Percentiles rank a stretch among this genome's conserved stretches.
Evolutionary conservation across 2,113 vertebrate genomes (phyloP).

Genomic region (Typhlomys cinereus): DNA sequence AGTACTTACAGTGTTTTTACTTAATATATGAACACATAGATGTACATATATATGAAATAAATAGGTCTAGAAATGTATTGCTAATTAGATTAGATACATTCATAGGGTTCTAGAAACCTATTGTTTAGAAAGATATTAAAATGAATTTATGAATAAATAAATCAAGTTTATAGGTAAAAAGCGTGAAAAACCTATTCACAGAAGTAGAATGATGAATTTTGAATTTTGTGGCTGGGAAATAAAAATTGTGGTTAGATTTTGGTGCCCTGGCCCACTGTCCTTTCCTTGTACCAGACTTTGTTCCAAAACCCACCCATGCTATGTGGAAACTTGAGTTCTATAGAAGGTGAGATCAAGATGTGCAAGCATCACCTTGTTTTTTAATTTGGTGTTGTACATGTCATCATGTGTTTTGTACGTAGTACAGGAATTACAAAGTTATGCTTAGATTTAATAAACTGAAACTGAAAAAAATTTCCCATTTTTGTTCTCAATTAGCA

Average conservation of each 20-base stretch:
- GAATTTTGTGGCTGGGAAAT: neutral
- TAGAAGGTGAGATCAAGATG: neutral
- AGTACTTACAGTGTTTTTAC: neutral
- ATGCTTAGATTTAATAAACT: neutral
- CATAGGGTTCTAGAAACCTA: neutral
- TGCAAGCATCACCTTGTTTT: too few species aligned
- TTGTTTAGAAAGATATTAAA: neutral
- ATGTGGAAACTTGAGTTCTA: neutral
- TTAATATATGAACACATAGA: neutral
- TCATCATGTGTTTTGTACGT: neutral
- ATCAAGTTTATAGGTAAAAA: neutral
- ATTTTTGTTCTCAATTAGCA: constrained; percentile 4
- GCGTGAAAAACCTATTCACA: neutral
- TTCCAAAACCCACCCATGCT: neutral
- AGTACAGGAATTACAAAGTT: neutral
- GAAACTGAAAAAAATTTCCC: neutral
- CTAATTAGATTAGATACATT: neutral
- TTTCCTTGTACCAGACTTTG: neutral
- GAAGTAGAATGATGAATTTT: neutral
- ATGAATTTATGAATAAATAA: neutral
- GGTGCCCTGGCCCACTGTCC: neutral
- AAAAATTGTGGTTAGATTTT: neutral
- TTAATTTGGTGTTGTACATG: neutral
- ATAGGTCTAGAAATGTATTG: too few species aligned
- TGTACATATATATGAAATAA: too few species aligned